These are phyloP conservation scores for Formica selysi DNA, from an alignment of 1,140 invertebrate species.

Conservation along the genomic window DNA sequence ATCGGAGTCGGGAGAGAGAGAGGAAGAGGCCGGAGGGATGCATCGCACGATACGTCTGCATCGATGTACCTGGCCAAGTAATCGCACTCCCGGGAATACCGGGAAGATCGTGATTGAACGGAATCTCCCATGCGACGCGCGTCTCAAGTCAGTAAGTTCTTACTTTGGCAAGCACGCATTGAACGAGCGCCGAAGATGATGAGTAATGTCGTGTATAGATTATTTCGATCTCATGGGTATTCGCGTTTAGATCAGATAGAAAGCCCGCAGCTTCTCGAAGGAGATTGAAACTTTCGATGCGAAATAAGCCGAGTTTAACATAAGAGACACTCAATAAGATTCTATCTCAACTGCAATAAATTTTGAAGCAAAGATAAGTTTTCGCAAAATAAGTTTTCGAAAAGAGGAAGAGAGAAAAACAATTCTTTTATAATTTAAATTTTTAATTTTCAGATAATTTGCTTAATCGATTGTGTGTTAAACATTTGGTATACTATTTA, in stretches of 20 bases:
- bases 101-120: conserved; percentile 76
- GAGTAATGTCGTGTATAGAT: background rate
- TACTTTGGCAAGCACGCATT: conserved; percentile 5
- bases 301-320: conserved; percentile 21
- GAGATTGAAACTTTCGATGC: conserved; percentile 47
- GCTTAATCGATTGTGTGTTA: background rate
- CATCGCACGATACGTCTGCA: conserved; percentile 74
- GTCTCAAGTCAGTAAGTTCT: conserved; percentile 57
- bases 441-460: background rate
- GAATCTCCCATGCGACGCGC: conserved; percentile 43
- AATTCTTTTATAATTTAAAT: background rate
- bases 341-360: background rate
- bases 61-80: conserved; percentile 75
- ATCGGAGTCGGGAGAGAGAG: conserved; percentile 32
- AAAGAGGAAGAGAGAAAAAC: background rate
- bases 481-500: background rate
- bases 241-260: conserved; percentile 31
- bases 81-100: conserved; percentile 77
- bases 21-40: conserved; percentile 69
- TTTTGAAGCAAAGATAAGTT: background rate
- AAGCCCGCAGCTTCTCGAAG: background rate
- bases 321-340: background rate
- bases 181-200: conserved; percentile 35
- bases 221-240: conserved; percentile 36
- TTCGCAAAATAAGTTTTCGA: background rate